Evolutionary conservation across 1,140 invertebrate species (phyloP).

Genomic region (Cyclargus thomasi): DNA sequence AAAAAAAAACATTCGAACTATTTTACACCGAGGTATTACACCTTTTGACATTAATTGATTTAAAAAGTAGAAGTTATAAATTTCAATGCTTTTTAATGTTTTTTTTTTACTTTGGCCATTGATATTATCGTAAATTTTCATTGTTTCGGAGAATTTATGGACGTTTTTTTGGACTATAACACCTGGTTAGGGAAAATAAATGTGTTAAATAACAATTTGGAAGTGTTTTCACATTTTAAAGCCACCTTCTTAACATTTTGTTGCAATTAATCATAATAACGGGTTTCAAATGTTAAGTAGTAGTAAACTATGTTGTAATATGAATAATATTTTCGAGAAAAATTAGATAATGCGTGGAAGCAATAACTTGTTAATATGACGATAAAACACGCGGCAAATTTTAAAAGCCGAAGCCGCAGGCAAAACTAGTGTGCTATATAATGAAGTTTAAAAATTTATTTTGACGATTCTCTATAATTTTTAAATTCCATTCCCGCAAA

Average conservation of each 20-base stretch:
- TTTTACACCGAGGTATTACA: neutral
- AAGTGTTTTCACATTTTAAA: neutral
- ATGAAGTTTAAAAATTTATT: neutral
- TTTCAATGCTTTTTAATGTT: constrained; percentile 9
- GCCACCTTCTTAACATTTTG: neutral
- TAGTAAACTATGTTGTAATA: neutral
- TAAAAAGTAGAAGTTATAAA: neutral
- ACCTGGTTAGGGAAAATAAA: neutral
- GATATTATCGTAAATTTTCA: neutral
- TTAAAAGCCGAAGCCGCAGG: too few relatives aligned
- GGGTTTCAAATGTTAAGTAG: neutral
- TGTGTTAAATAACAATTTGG: neutral
- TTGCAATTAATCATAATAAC: neutral
- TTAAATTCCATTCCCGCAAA: constrained; percentile 7
- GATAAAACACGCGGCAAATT: too few relatives aligned
- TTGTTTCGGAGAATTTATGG: neutral
- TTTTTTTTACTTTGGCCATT: neutral
- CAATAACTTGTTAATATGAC: too few relatives aligned
- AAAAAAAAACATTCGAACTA: neutral
- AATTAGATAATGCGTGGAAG: too few relatives aligned
- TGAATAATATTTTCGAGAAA: too few relatives aligned
- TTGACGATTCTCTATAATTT: neutral
- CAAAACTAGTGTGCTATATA: too few relatives aligned
- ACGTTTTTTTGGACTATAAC: neutral
- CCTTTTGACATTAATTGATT: constrained; percentile 4